Evolutionary conservation across 2,888 invertebrate species (phyloP).

Genomic region (Cephus pygmeus): DNA sequence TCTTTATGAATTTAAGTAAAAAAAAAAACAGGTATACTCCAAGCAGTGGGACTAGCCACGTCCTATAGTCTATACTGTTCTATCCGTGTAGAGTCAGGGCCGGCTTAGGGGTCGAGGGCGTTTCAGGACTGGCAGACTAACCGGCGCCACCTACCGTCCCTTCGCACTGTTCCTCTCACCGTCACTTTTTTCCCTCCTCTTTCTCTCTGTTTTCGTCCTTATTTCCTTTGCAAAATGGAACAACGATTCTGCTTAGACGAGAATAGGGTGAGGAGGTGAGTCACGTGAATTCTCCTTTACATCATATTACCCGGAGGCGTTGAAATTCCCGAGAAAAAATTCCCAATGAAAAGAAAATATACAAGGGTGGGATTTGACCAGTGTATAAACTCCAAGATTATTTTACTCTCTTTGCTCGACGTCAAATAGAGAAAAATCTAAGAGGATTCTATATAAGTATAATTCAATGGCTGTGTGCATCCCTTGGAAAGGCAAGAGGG

Average conservation of each 20-base stretch:
- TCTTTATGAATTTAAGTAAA: not conserved
- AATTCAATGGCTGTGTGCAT: not conserved
- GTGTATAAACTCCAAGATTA: not conserved
- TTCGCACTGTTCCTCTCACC: slow-evolving; percentile 1
- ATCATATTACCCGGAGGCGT: not conserved
- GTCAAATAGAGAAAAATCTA: not conserved
- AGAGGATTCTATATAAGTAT: not conserved
- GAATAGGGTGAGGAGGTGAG: not conserved
- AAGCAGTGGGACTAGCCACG: not conserved
- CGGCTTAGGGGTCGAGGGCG: slow-evolving; percentile 29
- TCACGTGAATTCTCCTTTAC: not conserved
- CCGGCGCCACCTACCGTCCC: slow-evolving; percentile 44
- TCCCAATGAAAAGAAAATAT: not conserved
- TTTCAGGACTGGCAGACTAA: slow-evolving; percentile 50
- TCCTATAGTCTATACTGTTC: not conserved
- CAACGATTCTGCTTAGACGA: not conserved
- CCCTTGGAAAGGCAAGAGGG: not conserved
- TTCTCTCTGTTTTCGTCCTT: not conserved
- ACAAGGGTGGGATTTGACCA: not conserved
- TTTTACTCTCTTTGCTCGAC: not conserved
- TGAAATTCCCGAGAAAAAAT: not conserved
- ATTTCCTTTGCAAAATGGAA: not conserved
- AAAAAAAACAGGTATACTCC: no score
- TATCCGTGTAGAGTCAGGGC: slow-evolving; percentile 3
- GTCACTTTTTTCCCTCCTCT: not conserved